A percentile compares a stretch with the other conserved stretches of the same genome.
These are phyloP conservation scores for Drosophila fungiperda DNA, from an alignment of 2,888 invertebrate genomes.

Conservation along the genomic window DNA sequence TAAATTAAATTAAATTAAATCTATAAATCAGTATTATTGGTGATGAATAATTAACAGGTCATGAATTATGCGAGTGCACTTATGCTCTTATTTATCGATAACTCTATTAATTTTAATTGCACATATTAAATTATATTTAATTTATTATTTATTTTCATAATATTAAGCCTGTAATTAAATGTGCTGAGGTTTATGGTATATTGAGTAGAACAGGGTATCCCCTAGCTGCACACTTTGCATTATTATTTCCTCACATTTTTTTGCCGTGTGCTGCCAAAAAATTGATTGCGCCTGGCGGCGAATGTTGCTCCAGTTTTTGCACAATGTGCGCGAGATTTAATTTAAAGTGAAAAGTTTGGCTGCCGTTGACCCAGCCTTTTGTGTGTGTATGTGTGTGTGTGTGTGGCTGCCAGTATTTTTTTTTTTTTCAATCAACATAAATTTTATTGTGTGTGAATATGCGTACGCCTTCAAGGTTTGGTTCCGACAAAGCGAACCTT, in stretches of 20 bases:
- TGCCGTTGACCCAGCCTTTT: slow-evolving; percentile 54
- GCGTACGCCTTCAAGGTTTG: slow-evolving; percentile 47
- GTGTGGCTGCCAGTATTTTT: slow-evolving; percentile 15
- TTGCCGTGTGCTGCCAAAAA: slow-evolving; percentile 37
- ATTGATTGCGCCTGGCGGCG: slow-evolving; percentile 62
- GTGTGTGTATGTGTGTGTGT: slow-evolving; percentile 17
- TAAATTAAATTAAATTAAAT: too few species aligned
- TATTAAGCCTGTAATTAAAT: not conserved
- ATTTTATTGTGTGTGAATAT: slow-evolving; percentile 72
- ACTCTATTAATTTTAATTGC: not conserved
- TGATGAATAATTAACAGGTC: not conserved
- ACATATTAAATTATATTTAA: not conserved
- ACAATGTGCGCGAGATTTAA: slow-evolving; percentile 63
- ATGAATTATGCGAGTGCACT: not conserved
- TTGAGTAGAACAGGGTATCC: slow-evolving; percentile 18
- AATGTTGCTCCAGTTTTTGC: slow-evolving; percentile 50
- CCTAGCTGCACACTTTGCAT: not conserved
- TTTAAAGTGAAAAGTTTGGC: slow-evolving; percentile 72
- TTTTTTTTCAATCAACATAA: slow-evolving; percentile 74
- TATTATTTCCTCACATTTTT: not conserved
- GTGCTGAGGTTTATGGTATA: not conserved
- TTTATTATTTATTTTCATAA: not conserved
- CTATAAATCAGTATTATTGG: not conserved
- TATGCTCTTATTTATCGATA: not conserved
- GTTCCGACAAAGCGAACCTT: slow-evolving; percentile 40